Evolutionary conservation across 2,113 vertebrate genomes (phyloP).

Genomic region (Eolophus roseicapilla): DNA sequence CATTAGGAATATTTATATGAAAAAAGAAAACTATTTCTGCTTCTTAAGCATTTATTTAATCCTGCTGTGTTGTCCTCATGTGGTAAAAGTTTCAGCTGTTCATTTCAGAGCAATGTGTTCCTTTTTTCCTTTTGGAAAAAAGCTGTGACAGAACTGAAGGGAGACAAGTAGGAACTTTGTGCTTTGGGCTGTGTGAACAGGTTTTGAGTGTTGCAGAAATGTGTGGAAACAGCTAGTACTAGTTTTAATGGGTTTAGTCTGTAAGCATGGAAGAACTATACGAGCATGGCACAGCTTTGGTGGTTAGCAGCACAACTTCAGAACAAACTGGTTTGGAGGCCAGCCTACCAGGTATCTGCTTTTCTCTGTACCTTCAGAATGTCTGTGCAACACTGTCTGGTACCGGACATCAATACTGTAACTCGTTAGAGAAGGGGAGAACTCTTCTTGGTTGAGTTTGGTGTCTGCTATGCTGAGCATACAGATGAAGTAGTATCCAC

Average conservation of each 20-base stretch:
- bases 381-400: neutral
- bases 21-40: neutral
- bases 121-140: neutral
- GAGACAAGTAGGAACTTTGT: neutral
- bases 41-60: neutral
- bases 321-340: neutral
- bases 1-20: neutral
- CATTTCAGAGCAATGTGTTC: neutral
- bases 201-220: neutral
- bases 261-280: neutral
- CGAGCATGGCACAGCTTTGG: fast-evolving
- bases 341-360: neutral
- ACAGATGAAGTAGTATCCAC: neutral
- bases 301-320: neutral
- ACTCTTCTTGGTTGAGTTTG: neutral
- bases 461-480: neutral
- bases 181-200: neutral
- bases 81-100: neutral
- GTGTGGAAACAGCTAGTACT: neutral
- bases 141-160: neutral
- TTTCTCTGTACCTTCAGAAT: neutral
- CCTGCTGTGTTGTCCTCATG: neutral
- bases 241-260: neutral
- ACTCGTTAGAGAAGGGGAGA: neutral
- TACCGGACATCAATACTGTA: neutral